Percentiles rank a stretch among this genome's conserved stretches.
Evolutionary conservation across 2,113 vertebrate species (phyloP).

Genomic region (Oncorhynchus nerka): DNA sequence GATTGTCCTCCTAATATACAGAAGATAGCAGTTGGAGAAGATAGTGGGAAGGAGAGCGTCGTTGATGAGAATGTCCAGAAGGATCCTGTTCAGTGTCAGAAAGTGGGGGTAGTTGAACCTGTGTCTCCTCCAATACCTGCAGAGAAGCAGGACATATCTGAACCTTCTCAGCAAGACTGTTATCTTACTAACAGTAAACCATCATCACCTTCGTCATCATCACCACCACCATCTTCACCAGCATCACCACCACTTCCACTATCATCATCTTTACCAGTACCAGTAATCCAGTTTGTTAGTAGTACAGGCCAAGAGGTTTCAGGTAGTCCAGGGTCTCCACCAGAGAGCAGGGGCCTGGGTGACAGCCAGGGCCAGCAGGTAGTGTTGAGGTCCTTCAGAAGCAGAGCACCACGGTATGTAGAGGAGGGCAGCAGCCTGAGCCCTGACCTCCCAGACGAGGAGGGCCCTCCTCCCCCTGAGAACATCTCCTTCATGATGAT

Average conservation of each 20-base stretch:
- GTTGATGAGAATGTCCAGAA: background rate
- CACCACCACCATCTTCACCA: too few species aligned
- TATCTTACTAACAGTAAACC: too few species aligned
- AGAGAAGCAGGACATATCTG: background rate
- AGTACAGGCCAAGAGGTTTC: background rate
- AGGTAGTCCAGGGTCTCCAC: background rate
- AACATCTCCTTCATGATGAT: constrained; percentile 85
- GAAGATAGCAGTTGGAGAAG: background rate
- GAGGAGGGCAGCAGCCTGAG: constrained; percentile 69
- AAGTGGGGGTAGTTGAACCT: background rate
- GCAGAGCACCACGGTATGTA: background rate
- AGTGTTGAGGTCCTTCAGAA: constrained; percentile 40
- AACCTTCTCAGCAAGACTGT: too few species aligned
- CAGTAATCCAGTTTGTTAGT: background rate
- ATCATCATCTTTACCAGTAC: background rate
- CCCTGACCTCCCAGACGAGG: constrained; percentile 69
- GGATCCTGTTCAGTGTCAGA: background rate
- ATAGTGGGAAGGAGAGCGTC: background rate
- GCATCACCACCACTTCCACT: too few species aligned
- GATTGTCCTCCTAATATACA: background rate
- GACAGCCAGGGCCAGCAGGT: constrained; percentile 44
- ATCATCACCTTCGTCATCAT: too few species aligned
- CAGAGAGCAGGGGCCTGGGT: background rate
- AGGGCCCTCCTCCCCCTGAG: constrained; percentile 60
- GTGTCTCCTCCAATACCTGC: background rate